These are phyloP conservation scores for Micromussa lordhowensis DNA, from an alignment of 92 coral and sea anemone species.

Conservation along the genomic window DNA sequence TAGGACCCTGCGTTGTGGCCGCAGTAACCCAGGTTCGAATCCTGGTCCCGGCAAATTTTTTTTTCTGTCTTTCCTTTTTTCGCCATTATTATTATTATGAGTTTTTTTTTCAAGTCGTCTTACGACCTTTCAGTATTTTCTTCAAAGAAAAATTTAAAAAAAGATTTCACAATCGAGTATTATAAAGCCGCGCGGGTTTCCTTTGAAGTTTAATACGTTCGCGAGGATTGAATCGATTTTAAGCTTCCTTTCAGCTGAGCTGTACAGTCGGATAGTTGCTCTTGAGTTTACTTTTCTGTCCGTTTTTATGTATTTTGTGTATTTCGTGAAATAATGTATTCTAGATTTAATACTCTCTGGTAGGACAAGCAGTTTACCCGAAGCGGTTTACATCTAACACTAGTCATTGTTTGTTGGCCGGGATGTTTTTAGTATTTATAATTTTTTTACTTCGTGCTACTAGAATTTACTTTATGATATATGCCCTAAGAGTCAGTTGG, in stretches of 20 bases:
- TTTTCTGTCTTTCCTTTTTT: neutral
- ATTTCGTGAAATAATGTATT: neutral
- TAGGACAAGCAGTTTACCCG: too few species aligned
- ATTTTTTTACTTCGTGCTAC: neutral
- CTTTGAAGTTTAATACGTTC: neutral
- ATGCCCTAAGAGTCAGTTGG: neutral
- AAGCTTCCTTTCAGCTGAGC: neutral
- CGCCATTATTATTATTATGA: neutral
- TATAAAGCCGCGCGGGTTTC: too few species aligned
- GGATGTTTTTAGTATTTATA: neutral
- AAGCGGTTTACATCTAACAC: too few species aligned
- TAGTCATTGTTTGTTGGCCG: neutral
- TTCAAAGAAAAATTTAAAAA: too few species aligned
- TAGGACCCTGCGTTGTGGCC: conserved; percentile 91
- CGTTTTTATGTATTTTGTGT: too few species aligned
- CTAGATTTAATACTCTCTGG: too few species aligned
- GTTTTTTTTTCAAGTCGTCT: too few species aligned
- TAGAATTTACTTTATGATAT: neutral
- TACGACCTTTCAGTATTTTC: too few species aligned
- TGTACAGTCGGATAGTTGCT: neutral
- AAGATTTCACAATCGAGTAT: too few species aligned
- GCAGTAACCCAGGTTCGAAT: conserved; percentile 94
- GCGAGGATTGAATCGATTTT: neutral
- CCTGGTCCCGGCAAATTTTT: conserved; percentile 83
- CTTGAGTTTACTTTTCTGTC: neutral